These are phyloP conservation scores for Leucozona laternaria DNA, from an alignment of 2,888 invertebrate genomes.

Conservation along the genomic window DNA sequence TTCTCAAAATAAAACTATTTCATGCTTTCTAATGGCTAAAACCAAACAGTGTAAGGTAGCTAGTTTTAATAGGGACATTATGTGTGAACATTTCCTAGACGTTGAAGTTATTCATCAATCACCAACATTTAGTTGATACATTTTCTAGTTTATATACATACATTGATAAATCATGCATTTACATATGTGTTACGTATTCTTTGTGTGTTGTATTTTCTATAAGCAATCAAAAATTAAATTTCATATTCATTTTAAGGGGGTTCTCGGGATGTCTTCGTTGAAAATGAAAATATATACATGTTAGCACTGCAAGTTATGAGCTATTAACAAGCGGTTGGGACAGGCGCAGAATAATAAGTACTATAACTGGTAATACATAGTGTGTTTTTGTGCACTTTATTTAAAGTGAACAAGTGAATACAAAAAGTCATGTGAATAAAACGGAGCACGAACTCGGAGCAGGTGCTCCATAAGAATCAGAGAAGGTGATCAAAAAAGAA, in stretches of 20 bases:
- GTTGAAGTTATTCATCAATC: slow-evolving; percentile 72
- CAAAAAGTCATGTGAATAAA: no score
- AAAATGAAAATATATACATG: no score
- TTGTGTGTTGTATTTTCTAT: background rate
- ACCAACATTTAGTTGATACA: background rate
- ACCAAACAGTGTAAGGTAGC: slow-evolving; percentile 68
- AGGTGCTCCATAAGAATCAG: no score
- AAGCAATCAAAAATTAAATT: background rate
- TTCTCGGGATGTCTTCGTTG: background rate
- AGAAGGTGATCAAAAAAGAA: no score
- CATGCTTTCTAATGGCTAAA: slow-evolving; percentile 51
- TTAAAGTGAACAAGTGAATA: no score
- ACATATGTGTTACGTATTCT: background rate
- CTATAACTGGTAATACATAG: no score
- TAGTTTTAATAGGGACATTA: slow-evolving; percentile 38
- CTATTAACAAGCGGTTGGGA: no score
- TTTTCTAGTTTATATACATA: background rate
- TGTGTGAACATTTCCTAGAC: background rate
- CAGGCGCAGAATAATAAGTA: no score
- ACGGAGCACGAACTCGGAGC: no score
- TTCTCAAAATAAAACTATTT: slow-evolving; percentile 42
- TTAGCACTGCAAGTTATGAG: no score
- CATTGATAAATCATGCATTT: background rate
- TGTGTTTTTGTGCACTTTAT: no score
- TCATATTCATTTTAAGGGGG: background rate